A percentile compares a stretch with the other conserved stretches of the same genome.
Conservation (phyloP, 2,797 vertebrate genomes). For the Rhincodon typus region DNA sequence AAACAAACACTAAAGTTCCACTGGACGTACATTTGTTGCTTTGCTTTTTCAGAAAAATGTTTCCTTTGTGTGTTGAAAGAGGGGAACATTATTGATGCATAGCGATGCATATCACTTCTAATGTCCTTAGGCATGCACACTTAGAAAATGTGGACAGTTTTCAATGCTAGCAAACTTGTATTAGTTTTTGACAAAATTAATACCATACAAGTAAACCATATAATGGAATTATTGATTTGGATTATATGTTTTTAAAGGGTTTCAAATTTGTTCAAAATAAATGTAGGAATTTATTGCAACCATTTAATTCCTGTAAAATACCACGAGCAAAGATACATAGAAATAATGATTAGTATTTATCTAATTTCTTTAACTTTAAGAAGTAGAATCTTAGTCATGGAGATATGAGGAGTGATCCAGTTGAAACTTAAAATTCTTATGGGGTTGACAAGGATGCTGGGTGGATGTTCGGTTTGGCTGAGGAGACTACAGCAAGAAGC, state of each 20-base stretch:
- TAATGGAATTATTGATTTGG: neutral
- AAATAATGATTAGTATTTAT: neutral
- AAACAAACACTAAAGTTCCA: neutral
- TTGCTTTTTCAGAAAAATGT: slow-evolving; percentile 2
- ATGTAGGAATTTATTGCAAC: neutral
- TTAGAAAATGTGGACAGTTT: neutral
- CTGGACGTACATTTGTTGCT: neutral
- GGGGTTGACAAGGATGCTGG: neutral
- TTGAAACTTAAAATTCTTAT: neutral
- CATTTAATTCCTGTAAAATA: neutral
- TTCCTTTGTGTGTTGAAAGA: neutral
- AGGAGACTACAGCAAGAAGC: neutral
- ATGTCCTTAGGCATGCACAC: neutral
- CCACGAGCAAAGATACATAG: neutral
- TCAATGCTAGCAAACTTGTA: neutral
- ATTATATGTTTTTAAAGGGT: neutral
- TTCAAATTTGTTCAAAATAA: neutral
- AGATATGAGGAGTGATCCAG: neutral
- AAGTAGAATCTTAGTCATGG: neutral
- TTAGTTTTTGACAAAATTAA: neutral
- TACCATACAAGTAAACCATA: neutral
- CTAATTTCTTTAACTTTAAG: neutral
- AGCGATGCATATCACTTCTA: neutral
- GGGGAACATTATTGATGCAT: neutral
- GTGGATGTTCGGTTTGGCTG: neutral